Evolutionary conservation across 2,888 invertebrate genomes (phyloP), one percentile per base, ranked within the genome.

Genomic region (Suillia variegata): DNA sequence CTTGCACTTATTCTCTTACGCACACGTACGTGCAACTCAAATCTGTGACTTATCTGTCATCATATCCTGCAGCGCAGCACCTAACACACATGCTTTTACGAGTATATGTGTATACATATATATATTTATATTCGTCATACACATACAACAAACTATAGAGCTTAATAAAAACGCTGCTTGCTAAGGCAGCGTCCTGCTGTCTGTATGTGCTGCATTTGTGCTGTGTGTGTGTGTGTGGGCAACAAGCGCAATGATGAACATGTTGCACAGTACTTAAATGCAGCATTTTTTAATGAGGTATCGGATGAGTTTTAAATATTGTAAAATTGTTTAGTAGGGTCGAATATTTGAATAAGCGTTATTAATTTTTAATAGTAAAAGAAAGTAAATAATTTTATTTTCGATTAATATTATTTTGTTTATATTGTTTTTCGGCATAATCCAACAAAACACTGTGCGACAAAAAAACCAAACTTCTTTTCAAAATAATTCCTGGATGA

Each of bases 31-130:
- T 15, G 24, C 22, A n/a, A 38, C 54, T 61, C 58, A 50, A 22
- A 52, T 66, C 57, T 72, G 70, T 71, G 72, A 65, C 67, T 70
- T 76, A 74, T 70, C 75, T 73, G 70, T 62, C 75, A 74, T 71
- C 74, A 64, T 61, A 45, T 55, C 47, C 38, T n/a, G 47, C 26
- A 47, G 45, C 58, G 12, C 13, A 45, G 45, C 18, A 17, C 13
- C 17, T 45, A 13, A 38, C 38, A 13, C 15, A 38, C 38, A 38
- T n/a, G n/a, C n/a, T n/a, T n/a, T n/a, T 38, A n/a, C 38, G n/a
- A 38, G 12, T 13, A 6, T 31, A 31, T 31, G 31, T 31, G 6
- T 12, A 12, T 31, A 12, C n/a, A n/a, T n/a, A n/a, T n/a, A n/a
- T n/a, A 6, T 31, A 6, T 12, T 31, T 12, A 6, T 31, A 12